These are phyloP conservation scores for Trisateles emortualis DNA, from an alignment of 2,888 invertebrate genomes.

Conservation along the genomic window DNA sequence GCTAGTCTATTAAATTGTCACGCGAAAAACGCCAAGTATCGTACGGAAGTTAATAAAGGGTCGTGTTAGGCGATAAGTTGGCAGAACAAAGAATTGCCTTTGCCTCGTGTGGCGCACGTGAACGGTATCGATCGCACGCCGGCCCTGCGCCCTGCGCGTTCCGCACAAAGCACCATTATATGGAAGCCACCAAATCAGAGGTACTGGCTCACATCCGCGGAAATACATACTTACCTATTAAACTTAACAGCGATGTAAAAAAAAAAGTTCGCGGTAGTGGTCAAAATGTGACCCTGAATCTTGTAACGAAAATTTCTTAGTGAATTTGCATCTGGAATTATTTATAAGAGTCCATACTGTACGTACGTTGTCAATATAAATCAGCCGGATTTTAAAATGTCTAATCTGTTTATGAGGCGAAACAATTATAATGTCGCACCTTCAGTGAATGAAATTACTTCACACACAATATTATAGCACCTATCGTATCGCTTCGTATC, in stretches of 20 bases:
- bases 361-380: too few species aligned
- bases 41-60: conserved; percentile 56
- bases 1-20: conserved; percentile 47
- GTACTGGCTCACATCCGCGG: neutral
- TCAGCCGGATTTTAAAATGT: too few species aligned
- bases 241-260: neutral
- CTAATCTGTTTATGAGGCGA: too few species aligned
- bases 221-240: neutral
- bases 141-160: conserved; percentile 58
- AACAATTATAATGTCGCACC: too few species aligned
- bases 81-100: conserved; percentile 60
- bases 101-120: conserved; percentile 57
- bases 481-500: too few species aligned
- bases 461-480: too few species aligned
- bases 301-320: too few species aligned
- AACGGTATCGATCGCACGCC: conserved; percentile 56
- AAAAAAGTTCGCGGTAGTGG: too few species aligned
- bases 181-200: conserved; percentile 32
- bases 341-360: too few species aligned
- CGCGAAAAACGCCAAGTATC: conserved; percentile 40
- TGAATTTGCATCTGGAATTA: too few species aligned
- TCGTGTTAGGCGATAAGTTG: conserved; percentile 52
- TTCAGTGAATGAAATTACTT: too few species aligned
- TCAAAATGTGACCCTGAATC: too few species aligned
- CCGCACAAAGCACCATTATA: conserved; percentile 54